Percentiles rank a stretch among this genome's conserved stretches.
Evolutionary conservation across 1,140 invertebrate genomes (phyloP).

Genomic region (Epicauta chinensis): DNA sequence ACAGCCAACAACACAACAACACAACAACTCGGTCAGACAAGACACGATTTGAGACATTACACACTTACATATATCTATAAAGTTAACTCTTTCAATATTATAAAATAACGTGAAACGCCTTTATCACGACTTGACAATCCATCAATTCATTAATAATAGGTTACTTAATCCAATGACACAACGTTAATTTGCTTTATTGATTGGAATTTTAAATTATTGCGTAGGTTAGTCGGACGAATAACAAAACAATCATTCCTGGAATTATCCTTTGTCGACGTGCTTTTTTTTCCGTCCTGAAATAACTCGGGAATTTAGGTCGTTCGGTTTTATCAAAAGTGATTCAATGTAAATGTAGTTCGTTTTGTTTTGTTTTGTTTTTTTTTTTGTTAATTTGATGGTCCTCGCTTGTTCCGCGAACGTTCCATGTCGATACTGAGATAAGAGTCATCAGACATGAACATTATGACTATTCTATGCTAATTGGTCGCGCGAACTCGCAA

Average conservation of each 20-base stretch:
- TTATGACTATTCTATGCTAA: conserved; percentile 35
- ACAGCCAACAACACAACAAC: background rate
- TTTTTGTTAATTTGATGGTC: too few species aligned
- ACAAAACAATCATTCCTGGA: too few species aligned
- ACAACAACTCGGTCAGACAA: conserved; percentile 22
- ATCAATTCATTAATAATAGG: conserved; percentile 29
- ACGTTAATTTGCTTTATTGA: conserved; percentile 19
- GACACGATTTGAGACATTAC: conserved; percentile 24
- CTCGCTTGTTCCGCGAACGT: background rate
- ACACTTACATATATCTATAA: too few species aligned
- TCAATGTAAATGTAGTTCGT: too few species aligned
- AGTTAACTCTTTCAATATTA: conserved; percentile 2
- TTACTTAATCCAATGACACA: conserved; percentile 26
- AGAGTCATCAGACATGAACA: conserved; percentile 31
- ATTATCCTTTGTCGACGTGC: too few species aligned
- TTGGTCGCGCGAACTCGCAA: conserved; percentile 19
- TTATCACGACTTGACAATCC: conserved; percentile 29
- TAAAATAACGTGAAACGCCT: conserved; percentile 25
- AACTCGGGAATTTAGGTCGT: too few species aligned
- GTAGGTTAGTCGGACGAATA: background rate
- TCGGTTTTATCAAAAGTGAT: too few species aligned
- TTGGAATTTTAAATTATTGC: conserved; percentile 16
- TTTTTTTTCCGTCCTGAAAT: too few species aligned
- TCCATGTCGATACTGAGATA: conserved; percentile 32
- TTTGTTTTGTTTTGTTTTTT: too few species aligned